These are phyloP conservation scores for Ormyrus pomaceus DNA, from an alignment of 2,888 invertebrate genomes.

Conservation along the genomic window DNA sequence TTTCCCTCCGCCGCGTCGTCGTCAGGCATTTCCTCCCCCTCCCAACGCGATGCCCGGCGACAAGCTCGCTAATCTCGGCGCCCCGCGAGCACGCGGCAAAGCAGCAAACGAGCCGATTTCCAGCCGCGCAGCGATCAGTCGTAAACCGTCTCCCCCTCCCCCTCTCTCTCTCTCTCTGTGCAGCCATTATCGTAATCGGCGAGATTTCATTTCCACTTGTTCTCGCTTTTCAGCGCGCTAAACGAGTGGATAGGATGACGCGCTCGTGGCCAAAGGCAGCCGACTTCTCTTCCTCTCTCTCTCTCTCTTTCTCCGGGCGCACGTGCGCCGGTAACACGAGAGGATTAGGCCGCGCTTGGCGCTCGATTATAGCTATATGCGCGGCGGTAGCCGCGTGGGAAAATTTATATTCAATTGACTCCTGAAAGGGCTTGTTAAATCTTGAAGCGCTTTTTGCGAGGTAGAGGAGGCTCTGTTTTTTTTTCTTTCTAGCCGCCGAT, in stretches of 20 bases:
- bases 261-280: no score
- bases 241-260: no score
- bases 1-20: no score
- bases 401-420: slow-evolving; percentile 57
- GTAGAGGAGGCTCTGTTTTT: background rate
- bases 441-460: slow-evolving; percentile 38
- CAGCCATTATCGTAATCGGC: slow-evolving; percentile 50
- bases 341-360: background rate
- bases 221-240: slow-evolving; percentile 6
- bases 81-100: no score
- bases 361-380: slow-evolving; percentile 1
- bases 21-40: background rate
- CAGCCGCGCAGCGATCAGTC: slow-evolving; percentile 19
- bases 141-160: slow-evolving; percentile 23
- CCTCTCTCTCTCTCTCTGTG: no score
- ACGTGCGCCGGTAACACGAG: background rate
- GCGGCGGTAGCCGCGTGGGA: slow-evolving; percentile 48
- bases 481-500: slow-evolving; percentile 16
- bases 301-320: no score
- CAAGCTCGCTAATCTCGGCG: no score
- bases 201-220: slow-evolving; percentile 54
- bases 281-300: no score
- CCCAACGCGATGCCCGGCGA: background rate
- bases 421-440: slow-evolving; percentile 50
- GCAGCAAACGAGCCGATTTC: no score